These are phyloP conservation scores for Molanna angustata DNA, from an alignment of 2,888 invertebrate species.

Conservation along the genomic window DNA sequence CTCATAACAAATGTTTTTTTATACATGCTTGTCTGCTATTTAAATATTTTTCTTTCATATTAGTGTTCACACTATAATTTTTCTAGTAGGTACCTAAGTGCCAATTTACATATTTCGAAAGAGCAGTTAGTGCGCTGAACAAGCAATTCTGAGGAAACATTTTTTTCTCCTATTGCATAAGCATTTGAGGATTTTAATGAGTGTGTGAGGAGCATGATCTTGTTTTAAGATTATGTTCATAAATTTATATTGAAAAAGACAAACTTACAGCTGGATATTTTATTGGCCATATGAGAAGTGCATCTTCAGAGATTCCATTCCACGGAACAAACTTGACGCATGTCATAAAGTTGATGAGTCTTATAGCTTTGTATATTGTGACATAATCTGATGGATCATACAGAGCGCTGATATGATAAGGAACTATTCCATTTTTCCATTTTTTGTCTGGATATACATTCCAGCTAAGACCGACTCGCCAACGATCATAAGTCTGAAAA, in stretches of 20 bases:
- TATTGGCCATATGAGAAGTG: slow-evolving; percentile 63
- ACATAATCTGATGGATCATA: slow-evolving; percentile 58
- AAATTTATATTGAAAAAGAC: too few relatives aligned
- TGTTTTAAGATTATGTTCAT: too few relatives aligned
- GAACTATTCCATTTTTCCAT: slow-evolving; percentile 64
- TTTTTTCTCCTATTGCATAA: too few relatives aligned
- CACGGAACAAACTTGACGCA: slow-evolving; percentile 64
- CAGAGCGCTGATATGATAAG: slow-evolving; percentile 61
- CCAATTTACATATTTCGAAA: too few relatives aligned
- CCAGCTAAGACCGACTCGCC: slow-evolving; percentile 63
- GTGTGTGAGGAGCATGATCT: too few relatives aligned
- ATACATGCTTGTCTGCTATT: too few relatives aligned
- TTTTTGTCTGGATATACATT: slow-evolving; percentile 62
- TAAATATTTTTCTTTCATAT: background rate
- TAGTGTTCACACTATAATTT: background rate
- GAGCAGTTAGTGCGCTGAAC: too few relatives aligned
- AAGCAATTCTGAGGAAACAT: too few relatives aligned
- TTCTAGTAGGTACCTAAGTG: background rate
- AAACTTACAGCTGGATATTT: slow-evolving; percentile 53
- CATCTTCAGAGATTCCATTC: slow-evolving; percentile 62
- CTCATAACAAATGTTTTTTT: too few relatives aligned
- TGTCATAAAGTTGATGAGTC: slow-evolving; percentile 61
- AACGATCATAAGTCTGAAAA: slow-evolving; percentile 52
- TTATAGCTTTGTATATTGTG: slow-evolving; percentile 58
- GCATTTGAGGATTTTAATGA: too few relatives aligned